Conservation (phyloP, 2,113 vertebrate species). For the Gadus macrocephalus region DNA sequence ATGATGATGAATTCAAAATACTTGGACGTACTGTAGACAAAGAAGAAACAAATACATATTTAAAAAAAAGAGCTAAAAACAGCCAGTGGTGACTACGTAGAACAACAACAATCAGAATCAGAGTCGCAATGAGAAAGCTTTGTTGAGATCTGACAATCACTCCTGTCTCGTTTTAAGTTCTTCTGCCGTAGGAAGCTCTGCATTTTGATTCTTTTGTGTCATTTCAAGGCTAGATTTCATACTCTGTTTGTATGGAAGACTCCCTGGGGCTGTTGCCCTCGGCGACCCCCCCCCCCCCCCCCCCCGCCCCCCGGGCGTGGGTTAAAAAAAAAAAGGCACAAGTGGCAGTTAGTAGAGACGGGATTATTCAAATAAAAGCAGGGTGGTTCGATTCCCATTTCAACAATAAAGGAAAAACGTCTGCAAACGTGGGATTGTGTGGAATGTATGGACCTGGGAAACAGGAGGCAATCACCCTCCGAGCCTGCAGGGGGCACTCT, state of each 20-base stretch:
- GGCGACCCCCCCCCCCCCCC: conserved; percentile 2
- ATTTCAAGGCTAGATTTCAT: conserved; percentile 45
- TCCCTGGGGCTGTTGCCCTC: conserved; percentile 30
- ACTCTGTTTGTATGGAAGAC: conserved; percentile 40
- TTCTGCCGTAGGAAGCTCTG: conserved; percentile 68
- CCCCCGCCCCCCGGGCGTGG: conserved; percentile 51
- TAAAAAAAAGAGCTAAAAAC: conserved; percentile 28
- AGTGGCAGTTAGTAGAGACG: conserved; percentile 13
- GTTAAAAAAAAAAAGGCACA: not conserved
- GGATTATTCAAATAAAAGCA: conserved; percentile 68
- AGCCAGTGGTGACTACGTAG: conserved; percentile 51
- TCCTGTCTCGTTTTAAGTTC: conserved; percentile 71
- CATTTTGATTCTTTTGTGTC: conserved; percentile 64
- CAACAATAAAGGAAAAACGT: conserved; percentile 70
- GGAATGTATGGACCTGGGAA: conserved; percentile 69
- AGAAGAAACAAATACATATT: conserved; percentile 12
- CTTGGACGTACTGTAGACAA: conserved; percentile 51
- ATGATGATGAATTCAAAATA: conserved; percentile 19
- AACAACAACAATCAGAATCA: conserved; percentile 80
- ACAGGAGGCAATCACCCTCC: conserved; percentile 53
- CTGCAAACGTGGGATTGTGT: conserved; percentile 72
- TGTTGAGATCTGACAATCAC: conserved; percentile 98
- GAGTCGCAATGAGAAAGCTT: conserved; percentile 75
- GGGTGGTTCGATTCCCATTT: conserved; percentile 74
- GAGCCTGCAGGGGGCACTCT: conserved; percentile 46